Conservation (phyloP, 2,888 invertebrate genomes). For the Scaeva pyrastri region DNA sequence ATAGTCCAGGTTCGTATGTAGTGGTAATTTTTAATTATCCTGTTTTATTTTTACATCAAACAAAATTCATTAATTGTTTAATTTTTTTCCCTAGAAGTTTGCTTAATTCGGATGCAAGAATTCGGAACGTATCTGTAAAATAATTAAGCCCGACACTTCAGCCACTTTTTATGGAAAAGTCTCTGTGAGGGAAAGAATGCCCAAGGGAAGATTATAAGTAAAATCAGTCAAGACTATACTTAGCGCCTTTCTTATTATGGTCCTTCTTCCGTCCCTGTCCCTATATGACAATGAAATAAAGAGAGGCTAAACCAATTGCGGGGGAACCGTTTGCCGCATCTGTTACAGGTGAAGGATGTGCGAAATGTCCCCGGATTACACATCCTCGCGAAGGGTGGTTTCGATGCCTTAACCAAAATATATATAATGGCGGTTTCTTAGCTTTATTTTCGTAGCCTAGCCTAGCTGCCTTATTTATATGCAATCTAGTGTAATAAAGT, state of each 20-base stretch:
- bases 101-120: too few relatives aligned
- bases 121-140: too few relatives aligned
- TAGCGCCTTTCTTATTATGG: neutral
- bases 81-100: too few relatives aligned
- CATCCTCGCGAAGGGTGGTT: constrained; percentile 31
- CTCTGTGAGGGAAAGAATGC: too few relatives aligned
- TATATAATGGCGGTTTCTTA: constrained; percentile 34
- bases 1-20: too few relatives aligned
- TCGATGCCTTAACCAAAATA: constrained; percentile 8
- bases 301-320: constrained; percentile 47
- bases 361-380: constrained; percentile 70
- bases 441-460: constrained; percentile 14
- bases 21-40: too few relatives aligned
- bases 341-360: constrained; percentile 75
- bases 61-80: too few relatives aligned
- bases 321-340: constrained; percentile 66
- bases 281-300: constrained; percentile 19
- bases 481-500: constrained; percentile 50
- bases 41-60: too few relatives aligned
- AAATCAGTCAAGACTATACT: too few relatives aligned
- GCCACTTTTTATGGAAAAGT: too few relatives aligned
- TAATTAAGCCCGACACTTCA: too few relatives aligned
- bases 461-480: constrained; percentile 14
- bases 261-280: neutral
- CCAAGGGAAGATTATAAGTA: too few relatives aligned